Evolutionary conservation across 2,113 vertebrate species (phyloP).

Genomic region (Cochlearius cochlearius): DNA sequence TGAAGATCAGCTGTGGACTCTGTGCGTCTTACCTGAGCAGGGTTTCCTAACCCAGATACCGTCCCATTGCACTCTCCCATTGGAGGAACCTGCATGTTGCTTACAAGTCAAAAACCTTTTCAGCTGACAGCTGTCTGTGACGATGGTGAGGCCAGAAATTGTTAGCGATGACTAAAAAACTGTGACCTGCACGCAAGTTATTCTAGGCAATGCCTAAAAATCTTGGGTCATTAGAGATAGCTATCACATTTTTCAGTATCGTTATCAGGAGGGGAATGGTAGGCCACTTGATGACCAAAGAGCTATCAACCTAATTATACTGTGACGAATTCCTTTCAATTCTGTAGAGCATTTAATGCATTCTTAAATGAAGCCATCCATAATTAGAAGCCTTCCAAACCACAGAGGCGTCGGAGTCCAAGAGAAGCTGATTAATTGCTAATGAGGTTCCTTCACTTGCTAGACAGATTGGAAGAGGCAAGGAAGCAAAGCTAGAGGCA

Average conservation of each 20-base stretch:
- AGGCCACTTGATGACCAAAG: slow-evolving; percentile 7
- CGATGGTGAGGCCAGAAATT: background rate
- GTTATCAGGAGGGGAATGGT: background rate
- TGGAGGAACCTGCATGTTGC: background rate
- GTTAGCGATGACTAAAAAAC: background rate
- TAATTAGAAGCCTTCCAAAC: slow-evolving; percentile 49
- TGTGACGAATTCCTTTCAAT: slow-evolving; percentile 42
- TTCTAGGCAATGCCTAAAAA: background rate
- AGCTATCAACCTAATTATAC: slow-evolving; percentile 40
- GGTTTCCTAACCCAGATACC: background rate
- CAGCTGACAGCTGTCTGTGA: background rate
- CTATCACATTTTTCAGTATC: background rate
- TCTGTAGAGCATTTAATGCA: slow-evolving; percentile 34
- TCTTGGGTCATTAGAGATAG: background rate
- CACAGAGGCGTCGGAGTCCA: background rate
- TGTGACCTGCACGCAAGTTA: background rate
- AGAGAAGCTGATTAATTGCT: slow-evolving; percentile 33
- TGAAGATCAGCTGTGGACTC: background rate
- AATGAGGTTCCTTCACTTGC: background rate
- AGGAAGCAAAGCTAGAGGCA: background rate
- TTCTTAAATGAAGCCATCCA: slow-evolving; percentile 12
- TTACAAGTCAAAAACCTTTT: background rate
- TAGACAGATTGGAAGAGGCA: background rate
- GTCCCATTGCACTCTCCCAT: background rate
- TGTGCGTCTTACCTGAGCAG: background rate